These are phyloP conservation scores for Cercopithecus mona DNA, from an alignment of 2,113 vertebrate species.

Conservation along the genomic window DNA sequence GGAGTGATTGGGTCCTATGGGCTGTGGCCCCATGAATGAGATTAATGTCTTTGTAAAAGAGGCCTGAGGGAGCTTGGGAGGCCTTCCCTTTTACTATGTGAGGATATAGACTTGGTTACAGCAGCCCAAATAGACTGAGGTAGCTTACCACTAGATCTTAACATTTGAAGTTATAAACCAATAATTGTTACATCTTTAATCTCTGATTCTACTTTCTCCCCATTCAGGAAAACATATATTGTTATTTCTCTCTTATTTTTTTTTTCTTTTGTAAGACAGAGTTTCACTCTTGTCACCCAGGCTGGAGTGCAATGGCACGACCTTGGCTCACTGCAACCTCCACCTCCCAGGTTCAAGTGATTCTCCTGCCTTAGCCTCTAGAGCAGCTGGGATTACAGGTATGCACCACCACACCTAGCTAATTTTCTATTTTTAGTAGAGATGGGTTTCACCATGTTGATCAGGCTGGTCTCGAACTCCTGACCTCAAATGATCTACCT, in stretches of 20 bases:
- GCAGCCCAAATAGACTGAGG: background rate
- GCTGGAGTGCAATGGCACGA: no score
- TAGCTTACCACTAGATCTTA: background rate
- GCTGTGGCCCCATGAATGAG: background rate
- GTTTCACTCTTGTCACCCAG: no score
- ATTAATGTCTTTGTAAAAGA: background rate
- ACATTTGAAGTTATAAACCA: background rate
- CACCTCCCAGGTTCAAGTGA: no score
- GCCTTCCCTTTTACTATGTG: background rate
- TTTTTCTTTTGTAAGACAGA: no score
- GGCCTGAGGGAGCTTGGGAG: background rate
- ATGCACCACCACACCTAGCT: fast-evolving
- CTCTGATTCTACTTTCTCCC: background rate
- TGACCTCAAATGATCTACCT: no score
- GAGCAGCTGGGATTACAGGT: no score
- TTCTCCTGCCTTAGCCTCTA: no score
- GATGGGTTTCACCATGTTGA: no score
- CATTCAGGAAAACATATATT: background rate
- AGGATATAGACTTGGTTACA: background rate
- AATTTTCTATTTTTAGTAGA: background rate
- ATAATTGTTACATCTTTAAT: background rate
- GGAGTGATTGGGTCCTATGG: background rate
- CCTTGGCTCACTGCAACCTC: no score
- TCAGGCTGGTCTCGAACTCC: no score
- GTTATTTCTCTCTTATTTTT: no score